Base-by-base conservation (phyloP, 1,140 invertebrate genomes). In the Thaumatotibia leucotreta region DNA sequence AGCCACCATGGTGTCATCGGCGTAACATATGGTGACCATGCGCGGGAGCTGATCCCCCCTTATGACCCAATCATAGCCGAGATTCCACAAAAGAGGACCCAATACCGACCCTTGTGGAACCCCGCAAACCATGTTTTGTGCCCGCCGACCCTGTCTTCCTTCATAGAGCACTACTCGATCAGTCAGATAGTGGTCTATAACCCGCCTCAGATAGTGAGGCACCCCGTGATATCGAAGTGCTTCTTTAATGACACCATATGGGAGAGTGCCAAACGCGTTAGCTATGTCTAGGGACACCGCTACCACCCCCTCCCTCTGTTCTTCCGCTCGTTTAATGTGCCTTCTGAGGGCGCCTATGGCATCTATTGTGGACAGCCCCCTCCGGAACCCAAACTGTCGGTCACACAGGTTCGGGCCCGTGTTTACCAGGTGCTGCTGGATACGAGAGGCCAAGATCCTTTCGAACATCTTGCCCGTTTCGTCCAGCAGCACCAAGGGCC, bases 401-500 rank as follows among this genome's bases (percentile, higher is more conserved):
- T 73, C 63, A 0, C 72, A 65, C 1, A 79, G 58, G 6, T 68
- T 27, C 0, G 67, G 68, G 1, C 73, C 74, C 2, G 52, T 11
- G 52, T 58, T n/a, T n/a, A n/a, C n/a, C n/a, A n/a, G n/a, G n/a
- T n/a, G n/a, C n/a, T n/a, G n/a, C n/a, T n/a, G n/a, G 0, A 82
- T 10, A 11, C 83, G 68, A 11, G 23, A 27, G 3, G 66, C 39
- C 0, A 84, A 54, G 0, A 84, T 24, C 3, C 67, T 35, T 50
- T 85, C 82, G 8, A 80, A 67, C 0, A 84, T 14, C 52, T 84
- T 87, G 0, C 69, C 79, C 0, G 67, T 65, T 6, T 72, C 70
- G 23, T 78, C 70, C 8, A 85, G 63, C 31, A 86, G 62, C 17
- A 80, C 77, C 0, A 85, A 63, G 0, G 81, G 81, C n/a, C 85